These are phyloP conservation scores for Notodonta ziczac DNA, from an alignment of 2,888 invertebrate species.

Conservation along the genomic window DNA sequence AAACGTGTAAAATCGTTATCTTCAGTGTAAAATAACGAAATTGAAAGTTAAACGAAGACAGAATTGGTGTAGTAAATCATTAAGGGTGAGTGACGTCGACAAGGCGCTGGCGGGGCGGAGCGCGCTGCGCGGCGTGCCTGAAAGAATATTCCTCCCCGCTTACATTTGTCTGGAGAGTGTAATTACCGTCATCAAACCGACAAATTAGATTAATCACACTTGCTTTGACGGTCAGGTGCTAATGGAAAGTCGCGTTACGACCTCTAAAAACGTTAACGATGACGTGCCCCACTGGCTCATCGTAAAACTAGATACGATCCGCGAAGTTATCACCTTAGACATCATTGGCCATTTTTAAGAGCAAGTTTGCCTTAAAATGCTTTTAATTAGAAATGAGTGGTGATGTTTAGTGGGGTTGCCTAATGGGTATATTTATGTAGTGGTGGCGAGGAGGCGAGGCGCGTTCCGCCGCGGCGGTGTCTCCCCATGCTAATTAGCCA, in stretches of 20 bases:
- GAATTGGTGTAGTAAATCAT: conserved; percentile 47
- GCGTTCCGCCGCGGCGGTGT: conserved; percentile 2
- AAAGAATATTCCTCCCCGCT: conserved; percentile 34
- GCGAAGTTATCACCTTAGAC: conserved; percentile 26
- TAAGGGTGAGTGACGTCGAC: conserved; percentile 55
- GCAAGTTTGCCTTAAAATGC: conserved; percentile 16
- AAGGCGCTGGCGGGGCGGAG: conserved; percentile 24
- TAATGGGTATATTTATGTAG: conserved; percentile 25
- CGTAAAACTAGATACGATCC: conserved; percentile 49
- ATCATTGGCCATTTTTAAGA: conserved; percentile 16
- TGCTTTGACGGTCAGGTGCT: conserved; percentile 70
- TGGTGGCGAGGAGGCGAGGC: conserved; percentile 24
- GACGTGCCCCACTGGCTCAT: conserved; percentile 43
- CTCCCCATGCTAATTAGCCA: conserved; percentile 50
- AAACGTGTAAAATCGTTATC: conserved; percentile 10
- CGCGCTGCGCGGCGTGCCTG: conserved; percentile 14
- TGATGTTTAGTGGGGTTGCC: conserved; percentile 6
- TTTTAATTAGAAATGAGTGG: conserved; percentile 2
- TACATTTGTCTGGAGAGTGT: conserved; percentile 56
- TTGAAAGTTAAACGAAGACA: background rate
- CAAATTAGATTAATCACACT: conserved; percentile 77
- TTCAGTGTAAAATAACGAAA: background rate
- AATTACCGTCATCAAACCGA: conserved; percentile 69
- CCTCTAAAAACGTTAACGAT: conserved; percentile 52
- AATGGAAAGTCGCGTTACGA: conserved; percentile 66